Percentiles rank a stretch among this genome's conserved stretches.
Evolutionary conservation across 2,113 vertebrate genomes (phyloP).

Genomic region (Glaucomys volans): DNA sequence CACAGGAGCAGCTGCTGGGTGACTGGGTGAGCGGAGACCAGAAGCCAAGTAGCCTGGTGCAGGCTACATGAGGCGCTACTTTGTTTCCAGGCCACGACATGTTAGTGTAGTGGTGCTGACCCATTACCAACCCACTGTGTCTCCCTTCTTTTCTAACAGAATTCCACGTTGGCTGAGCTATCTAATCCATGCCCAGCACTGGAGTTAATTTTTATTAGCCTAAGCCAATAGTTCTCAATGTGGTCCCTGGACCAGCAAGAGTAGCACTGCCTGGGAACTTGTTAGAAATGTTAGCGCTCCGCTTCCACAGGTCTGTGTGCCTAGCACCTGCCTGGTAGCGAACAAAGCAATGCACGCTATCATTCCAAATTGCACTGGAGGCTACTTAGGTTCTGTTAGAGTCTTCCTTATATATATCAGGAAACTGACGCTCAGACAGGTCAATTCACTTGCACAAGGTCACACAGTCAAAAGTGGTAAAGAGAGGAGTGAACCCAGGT

Average conservation of each 20-base stretch:
- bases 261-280: background rate
- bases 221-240: background rate
- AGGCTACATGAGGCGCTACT: background rate
- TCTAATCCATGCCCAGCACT: background rate
- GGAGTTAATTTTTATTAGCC: background rate
- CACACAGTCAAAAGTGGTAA: background rate
- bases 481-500: background rate
- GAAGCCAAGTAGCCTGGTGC: too few species aligned
- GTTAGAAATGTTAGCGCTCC: background rate
- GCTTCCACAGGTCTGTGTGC: background rate
- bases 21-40: background rate
- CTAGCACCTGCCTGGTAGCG: background rate
- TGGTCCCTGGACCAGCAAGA: background rate
- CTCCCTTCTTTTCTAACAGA: background rate
- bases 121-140: background rate
- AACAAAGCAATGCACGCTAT: background rate
- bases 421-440: background rate
- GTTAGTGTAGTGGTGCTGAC: background rate
- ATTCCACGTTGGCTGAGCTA: background rate
- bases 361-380: background rate
- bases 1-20: background rate
- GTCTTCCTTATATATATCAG: background rate
- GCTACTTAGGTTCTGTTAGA: background rate
- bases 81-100: background rate
- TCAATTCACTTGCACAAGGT: background rate